phyloP scores from a whole-genome alignment of 1,140 invertebrate genomes.

The Leptonema lineaticorne region DNA sequence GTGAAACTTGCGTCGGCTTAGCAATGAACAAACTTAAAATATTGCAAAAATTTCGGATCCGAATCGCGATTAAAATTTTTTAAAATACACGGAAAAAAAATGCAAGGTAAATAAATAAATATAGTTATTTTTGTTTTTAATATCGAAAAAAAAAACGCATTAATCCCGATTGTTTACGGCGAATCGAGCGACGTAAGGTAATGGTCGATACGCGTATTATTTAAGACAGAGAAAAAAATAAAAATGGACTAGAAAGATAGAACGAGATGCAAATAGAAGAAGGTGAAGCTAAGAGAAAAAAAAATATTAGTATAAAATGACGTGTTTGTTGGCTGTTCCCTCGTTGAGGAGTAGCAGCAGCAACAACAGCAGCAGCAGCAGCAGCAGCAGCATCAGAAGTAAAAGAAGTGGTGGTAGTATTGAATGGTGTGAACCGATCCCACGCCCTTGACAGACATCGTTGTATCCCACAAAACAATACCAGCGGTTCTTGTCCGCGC shows the following conservation, averaged over 20 bases:
- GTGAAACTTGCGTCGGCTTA: too few species aligned
- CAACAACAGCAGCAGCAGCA: background rate
- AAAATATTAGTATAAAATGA: slow-evolving; percentile 4
- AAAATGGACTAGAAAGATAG: background rate
- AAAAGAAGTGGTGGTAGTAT: background rate
- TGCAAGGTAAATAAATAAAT: background rate
- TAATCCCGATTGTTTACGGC: background rate
- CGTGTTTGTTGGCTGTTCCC: background rate
- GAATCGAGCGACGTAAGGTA: background rate
- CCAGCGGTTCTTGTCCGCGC: slow-evolving; percentile 12
- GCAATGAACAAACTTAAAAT: too few species aligned
- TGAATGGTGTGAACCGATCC: slow-evolving; percentile 28
- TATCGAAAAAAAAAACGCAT: background rate
- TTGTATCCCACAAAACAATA: slow-evolving; percentile 16
- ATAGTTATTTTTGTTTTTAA: background rate
- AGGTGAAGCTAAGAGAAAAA: background rate
- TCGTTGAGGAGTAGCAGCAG: too few species aligned
- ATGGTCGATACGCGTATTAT: background rate
- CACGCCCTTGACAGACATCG: slow-evolving; percentile 30
- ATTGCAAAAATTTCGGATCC: background rate
- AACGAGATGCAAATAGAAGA: background rate
- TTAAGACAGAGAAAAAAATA: background rate
- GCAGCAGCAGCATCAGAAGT: too few species aligned
- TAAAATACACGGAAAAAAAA: too few species aligned
- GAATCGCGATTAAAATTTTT: too few species aligned